Evolutionary conservation across 1,140 invertebrate genomes (phyloP).

Genomic region (Caerostris darwini): DNA sequence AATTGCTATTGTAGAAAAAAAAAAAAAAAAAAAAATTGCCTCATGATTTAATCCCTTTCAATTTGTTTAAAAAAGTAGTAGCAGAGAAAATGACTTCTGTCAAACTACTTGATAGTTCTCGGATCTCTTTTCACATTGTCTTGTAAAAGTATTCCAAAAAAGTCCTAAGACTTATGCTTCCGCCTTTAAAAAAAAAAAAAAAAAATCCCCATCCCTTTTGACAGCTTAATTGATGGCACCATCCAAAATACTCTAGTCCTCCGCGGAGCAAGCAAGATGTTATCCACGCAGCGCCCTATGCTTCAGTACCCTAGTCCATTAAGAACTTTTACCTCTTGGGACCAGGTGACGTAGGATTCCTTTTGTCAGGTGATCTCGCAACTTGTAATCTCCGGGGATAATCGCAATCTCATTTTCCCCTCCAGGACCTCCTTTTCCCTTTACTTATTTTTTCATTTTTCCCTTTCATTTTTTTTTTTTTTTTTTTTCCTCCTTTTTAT

Average conservation of each 20-base stretch:
- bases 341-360: slow-evolving; percentile 24
- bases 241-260: background rate
- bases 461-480: background rate
- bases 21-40: no score
- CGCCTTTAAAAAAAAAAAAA: background rate
- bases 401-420: slow-evolving; percentile 58
- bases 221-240: background rate
- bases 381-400: slow-evolving; percentile 57
- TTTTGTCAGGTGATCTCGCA: slow-evolving; percentile 37
- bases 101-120: background rate
- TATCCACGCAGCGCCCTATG: background rate
- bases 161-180: background rate
- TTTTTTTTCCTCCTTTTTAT: background rate
- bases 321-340: background rate
- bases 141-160: background rate
- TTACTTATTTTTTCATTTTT: background rate
- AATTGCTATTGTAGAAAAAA: no score
- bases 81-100: background rate
- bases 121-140: background rate
- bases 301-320: background rate
- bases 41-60: no score
- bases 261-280: background rate
- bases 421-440: slow-evolving; percentile 5
- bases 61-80: no score
- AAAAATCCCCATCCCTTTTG: background rate